A percentile compares a stretch with the other conserved stretches of the same genome.
Conservation (phyloP, 2,888 invertebrate species). For the Lochmaea capreae region DNA sequence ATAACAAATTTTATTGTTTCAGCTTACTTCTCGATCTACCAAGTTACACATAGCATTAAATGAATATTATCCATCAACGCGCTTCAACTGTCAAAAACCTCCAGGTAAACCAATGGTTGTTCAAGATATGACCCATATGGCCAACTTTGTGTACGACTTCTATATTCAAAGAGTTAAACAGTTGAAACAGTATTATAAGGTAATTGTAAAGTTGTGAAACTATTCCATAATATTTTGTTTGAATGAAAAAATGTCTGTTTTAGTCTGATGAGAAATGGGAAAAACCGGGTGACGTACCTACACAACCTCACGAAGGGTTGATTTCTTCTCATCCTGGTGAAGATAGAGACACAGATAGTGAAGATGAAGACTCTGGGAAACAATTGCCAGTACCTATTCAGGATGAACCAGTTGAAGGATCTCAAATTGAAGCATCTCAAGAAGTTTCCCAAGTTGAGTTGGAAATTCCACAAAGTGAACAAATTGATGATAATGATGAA, state of each 20-base stretch:
- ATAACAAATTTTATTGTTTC: conserved; percentile 47
- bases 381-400: conserved; percentile 62
- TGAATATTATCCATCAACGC: conserved; percentile 82
- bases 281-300: conserved; percentile 72
- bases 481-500: conserved; percentile 34
- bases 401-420: conserved; percentile 61
- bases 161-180: conserved; percentile 82
- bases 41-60: conserved; percentile 82
- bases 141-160: conserved; percentile 92
- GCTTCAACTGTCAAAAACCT: conserved; percentile 67
- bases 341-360: conserved; percentile 72
- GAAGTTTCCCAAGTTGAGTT: conserved; percentile 18
- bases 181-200: conserved; percentile 68
- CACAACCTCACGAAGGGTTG: conserved; percentile 69
- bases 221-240: background rate
- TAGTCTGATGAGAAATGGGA: conserved; percentile 68
- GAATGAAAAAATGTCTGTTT: conserved; percentile 3
- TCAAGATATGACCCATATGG: conserved; percentile 94
- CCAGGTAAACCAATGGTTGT: conserved; percentile 71
- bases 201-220: conserved; percentile 47
- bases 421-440: conserved; percentile 48
- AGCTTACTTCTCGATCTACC: conserved; percentile 86
- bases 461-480: conserved; percentile 17
- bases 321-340: conserved; percentile 78
- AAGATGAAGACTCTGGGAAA: conserved; percentile 64